Evolutionary conservation across 2,113 vertebrate species (phyloP).

Genomic region (Phyllopteryx taeniolatus): DNA sequence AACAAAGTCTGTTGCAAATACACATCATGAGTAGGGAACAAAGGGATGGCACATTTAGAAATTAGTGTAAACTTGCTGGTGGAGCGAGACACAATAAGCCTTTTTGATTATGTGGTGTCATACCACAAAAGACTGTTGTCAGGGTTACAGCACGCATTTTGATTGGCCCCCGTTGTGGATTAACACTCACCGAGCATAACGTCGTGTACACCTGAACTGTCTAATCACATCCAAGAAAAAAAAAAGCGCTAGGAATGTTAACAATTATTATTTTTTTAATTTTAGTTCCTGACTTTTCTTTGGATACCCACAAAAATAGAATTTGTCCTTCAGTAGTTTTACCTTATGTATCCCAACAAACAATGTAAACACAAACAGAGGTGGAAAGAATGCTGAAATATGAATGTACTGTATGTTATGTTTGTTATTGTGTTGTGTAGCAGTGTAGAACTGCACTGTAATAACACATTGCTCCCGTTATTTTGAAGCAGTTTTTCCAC

Average conservation of each 20-base stretch:
- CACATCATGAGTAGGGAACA: slow-evolving; percentile 42
- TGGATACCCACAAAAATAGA: neutral
- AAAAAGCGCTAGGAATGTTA: too few relatives aligned
- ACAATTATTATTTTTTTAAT: too few relatives aligned
- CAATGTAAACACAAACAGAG: neutral
- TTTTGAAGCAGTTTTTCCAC: neutral
- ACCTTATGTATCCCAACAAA: neutral
- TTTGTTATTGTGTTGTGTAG: neutral
- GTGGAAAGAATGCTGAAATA: neutral
- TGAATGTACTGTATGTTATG: neutral
- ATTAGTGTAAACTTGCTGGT: slow-evolving; percentile 30
- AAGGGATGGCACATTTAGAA: slow-evolving; percentile 24
- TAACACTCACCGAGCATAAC: neutral
- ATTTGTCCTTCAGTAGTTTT: neutral
- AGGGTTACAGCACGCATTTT: slow-evolving; percentile 10
- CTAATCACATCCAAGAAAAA: neutral
- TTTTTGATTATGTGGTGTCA: slow-evolving; percentile 26
- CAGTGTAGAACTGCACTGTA: neutral
- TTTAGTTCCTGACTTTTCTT: too few relatives aligned
- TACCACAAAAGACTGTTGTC: slow-evolving; percentile 53
- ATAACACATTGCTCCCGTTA: neutral
- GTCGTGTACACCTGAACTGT: neutral
- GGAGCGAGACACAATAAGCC: slow-evolving; percentile 34
- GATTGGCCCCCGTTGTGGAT: slow-evolving; percentile 4
- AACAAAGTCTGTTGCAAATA: slow-evolving; percentile 24